Conservation (phyloP, 2,113 vertebrate species). For the Noctilio leporinus region DNA sequence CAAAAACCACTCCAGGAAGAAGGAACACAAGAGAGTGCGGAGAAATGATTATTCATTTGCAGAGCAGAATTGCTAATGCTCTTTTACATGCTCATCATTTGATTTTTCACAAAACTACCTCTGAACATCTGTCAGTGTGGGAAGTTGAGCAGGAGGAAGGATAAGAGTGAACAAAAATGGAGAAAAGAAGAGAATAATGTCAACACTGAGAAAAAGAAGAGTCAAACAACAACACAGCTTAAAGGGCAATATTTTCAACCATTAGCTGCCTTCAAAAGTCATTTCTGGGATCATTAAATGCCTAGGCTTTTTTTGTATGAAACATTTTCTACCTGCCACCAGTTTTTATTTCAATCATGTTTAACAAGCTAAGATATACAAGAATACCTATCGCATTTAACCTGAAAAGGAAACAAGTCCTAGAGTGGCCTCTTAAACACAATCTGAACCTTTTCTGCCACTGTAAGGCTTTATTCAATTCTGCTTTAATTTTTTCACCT, state of each 20-base stretch:
- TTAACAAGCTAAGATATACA: not conserved
- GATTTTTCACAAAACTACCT: slow-evolving; percentile 3
- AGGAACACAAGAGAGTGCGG: not conserved
- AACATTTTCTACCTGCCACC: not conserved
- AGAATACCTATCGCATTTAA: not conserved
- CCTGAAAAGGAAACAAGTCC: not conserved
- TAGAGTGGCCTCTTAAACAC: not conserved
- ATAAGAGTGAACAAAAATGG: not conserved
- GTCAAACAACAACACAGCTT: not conserved
- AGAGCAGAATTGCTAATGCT: not conserved
- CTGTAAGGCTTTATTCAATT: not conserved
- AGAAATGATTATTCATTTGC: not conserved
- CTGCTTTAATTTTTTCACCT: not conserved
- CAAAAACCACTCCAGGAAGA: not conserved
- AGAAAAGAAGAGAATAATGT: slow-evolving; percentile 34
- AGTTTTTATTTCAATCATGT: not conserved
- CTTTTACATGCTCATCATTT: not conserved
- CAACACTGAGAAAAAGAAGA: slow-evolving; percentile 12
- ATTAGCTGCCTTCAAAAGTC: not conserved
- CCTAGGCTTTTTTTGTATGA: not conserved
- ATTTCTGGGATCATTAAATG: not conserved
- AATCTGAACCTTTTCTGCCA: not conserved
- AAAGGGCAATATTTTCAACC: not conserved
- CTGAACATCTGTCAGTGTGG: not conserved
- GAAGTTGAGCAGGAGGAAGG: not conserved